A percentile compares a stretch with the other conserved stretches of the same genome.
Conservation (phyloP, 2,113 vertebrate genomes). For the Pterocles orientalis region DNA sequence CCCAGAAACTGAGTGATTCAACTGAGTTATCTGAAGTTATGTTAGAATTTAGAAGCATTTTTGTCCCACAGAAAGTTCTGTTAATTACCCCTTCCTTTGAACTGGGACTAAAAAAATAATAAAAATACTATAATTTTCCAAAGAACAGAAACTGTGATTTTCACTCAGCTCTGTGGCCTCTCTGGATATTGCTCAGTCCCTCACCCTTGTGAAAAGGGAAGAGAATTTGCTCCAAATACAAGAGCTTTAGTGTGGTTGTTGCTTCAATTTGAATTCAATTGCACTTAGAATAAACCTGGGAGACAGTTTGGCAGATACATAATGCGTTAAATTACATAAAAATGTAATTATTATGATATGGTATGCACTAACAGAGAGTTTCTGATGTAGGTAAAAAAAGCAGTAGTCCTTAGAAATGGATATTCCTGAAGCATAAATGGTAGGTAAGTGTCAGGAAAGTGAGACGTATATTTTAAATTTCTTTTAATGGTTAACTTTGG, state of each 20-base stretch:
- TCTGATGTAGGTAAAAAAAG: background rate
- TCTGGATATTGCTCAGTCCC: background rate
- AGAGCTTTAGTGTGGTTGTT: slow-evolving; percentile 44
- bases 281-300: slow-evolving; percentile 41
- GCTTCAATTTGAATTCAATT: slow-evolving; percentile 63
- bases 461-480: background rate
- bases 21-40: background rate
- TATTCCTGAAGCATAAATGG: background rate
- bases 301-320: slow-evolving; percentile 40
- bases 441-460: background rate
- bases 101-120: background rate
- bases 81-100: background rate
- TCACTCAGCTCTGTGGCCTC: background rate
- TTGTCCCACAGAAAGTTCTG: background rate
- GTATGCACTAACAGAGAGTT: slow-evolving; percentile 2
- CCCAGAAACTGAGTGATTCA: background rate
- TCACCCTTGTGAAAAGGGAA: slow-evolving; percentile 27
- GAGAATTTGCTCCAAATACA: slow-evolving; percentile 41
- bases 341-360: slow-evolving; percentile 32
- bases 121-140: background rate
- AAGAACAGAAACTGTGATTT: background rate
- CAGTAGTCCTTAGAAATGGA: background rate
- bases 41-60: background rate
- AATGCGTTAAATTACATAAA: slow-evolving; percentile 58
- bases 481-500: background rate